Evolutionary conservation across 2,113 vertebrate species (phyloP).

Genomic region (Sialia sialis): DNA sequence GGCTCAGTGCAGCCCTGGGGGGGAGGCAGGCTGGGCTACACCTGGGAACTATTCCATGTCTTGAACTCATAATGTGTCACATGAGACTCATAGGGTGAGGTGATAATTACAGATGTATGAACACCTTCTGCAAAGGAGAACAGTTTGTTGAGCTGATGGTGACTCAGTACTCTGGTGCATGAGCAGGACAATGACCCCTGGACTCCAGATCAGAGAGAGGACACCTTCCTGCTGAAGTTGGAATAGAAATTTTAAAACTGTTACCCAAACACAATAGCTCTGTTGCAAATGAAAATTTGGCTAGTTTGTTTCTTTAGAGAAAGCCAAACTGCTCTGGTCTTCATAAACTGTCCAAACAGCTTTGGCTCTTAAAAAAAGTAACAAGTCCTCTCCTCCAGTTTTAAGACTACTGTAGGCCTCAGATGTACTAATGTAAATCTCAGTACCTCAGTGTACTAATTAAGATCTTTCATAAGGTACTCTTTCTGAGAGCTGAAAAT

Average conservation of each 20-base stretch:
- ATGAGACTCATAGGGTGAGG: neutral
- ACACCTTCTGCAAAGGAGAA: neutral
- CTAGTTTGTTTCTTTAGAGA: neutral
- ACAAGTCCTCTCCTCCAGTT: neutral
- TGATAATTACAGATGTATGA: neutral
- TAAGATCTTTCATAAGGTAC: neutral
- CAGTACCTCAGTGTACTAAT: neutral
- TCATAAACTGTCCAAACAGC: neutral
- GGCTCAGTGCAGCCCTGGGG: accelerated
- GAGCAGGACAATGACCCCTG: neutral
- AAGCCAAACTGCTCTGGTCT: neutral
- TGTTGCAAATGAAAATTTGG: neutral
- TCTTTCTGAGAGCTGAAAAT: neutral
- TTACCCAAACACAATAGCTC: neutral
- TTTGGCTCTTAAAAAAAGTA: neutral
- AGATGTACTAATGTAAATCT: too few relatives aligned
- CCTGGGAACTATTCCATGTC: neutral
- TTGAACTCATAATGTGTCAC: neutral
- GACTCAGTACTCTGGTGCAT: neutral
- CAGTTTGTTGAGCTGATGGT: neutral
- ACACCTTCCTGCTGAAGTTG: neutral
- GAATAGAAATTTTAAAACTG: neutral
- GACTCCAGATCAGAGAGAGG: neutral
- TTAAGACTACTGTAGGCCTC: neutral
- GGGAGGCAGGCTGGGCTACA: neutral